Evolutionary conservation across 2,888 invertebrate species (phyloP).

Genomic region (Escarpia spicata): DNA sequence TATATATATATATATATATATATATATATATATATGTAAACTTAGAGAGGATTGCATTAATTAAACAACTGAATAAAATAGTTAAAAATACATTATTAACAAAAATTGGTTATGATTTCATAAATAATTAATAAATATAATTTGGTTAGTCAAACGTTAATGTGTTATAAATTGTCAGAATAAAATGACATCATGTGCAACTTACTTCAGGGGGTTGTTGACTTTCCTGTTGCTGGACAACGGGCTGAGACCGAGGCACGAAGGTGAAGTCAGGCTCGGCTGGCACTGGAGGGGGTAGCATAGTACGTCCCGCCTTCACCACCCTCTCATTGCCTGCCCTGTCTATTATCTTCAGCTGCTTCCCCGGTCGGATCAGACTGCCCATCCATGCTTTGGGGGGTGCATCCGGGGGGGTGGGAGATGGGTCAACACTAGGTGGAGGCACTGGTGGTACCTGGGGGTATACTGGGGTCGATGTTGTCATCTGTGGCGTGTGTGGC

Average conservation of each 20-base stretch:
- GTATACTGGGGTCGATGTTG: background rate
- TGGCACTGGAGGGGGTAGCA: background rate
- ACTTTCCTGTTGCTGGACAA: background rate
- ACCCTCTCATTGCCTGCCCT: background rate
- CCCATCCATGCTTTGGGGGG: constrained; percentile 52
- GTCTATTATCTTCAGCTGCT: background rate
- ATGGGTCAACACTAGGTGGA: constrained; percentile 30
- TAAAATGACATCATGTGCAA: too few relatives aligned
- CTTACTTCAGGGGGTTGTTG: background rate
- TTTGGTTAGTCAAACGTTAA: background rate
- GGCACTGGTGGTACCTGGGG: constrained; percentile 23
- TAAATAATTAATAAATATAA: background rate
- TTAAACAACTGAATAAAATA: too few relatives aligned
- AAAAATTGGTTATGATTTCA: too few relatives aligned
- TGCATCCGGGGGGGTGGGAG: constrained; percentile 65
- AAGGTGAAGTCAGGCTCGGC: background rate
- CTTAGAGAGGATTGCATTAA: too few relatives aligned
- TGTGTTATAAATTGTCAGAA: background rate
- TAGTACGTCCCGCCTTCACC: background rate
- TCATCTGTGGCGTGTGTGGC: background rate
- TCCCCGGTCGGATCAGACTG: constrained; percentile 14
- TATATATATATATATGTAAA: too few relatives aligned
- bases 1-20: too few relatives aligned
- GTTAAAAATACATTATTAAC: too few relatives aligned
- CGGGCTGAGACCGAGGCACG: background rate